Percentiles rank a stretch among this genome's conserved stretches.
Conservation (phyloP, 2,888 invertebrate genomes). For the Ectobius pallidus region DNA sequence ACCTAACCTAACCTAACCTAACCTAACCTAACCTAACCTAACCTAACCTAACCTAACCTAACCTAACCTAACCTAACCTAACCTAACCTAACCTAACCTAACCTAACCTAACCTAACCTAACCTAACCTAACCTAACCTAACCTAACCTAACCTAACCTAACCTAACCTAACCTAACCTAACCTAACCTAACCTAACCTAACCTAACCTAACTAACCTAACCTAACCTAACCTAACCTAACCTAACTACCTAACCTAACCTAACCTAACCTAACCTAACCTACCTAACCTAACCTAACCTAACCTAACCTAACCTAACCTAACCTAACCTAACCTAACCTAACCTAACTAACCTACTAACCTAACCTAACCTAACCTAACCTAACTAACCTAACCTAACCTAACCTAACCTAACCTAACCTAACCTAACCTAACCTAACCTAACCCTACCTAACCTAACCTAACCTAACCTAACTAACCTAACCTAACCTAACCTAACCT, state of each 20-base stretch:
- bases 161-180: neutral
- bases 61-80: slow-evolving; percentile 1
- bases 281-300: neutral
- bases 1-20: neutral
- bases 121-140: slow-evolving; percentile 3
- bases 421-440: too few relatives aligned
- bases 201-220: neutral
- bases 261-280: too few relatives aligned
- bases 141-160: neutral
- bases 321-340: slow-evolving; percentile 1
- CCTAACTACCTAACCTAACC: too few relatives aligned
- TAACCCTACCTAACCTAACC: too few relatives aligned
- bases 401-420: too few relatives aligned
- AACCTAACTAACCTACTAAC: neutral
- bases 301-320: neutral
- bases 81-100: neutral
- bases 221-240: neutral
- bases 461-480: too few relatives aligned
- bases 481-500: too few relatives aligned
- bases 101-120: neutral
- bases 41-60: neutral
- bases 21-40: neutral
- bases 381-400: too few relatives aligned
- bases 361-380: neutral
- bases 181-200: neutral